Evolutionary conservation across 2,113 vertebrate genomes (phyloP).

Genomic region (Gavia stellata): DNA sequence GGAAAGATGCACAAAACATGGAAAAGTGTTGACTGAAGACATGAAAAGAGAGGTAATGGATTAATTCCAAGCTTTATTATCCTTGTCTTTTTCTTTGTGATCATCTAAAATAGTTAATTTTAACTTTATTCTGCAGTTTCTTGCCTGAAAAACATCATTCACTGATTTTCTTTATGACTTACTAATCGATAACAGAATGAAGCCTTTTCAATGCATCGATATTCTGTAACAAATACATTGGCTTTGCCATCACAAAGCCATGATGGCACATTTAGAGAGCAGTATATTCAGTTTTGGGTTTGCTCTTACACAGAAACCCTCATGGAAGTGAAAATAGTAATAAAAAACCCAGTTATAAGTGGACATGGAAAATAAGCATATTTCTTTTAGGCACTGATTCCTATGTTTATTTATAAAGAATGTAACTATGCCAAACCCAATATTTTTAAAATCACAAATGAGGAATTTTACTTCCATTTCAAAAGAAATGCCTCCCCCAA

Average conservation of each 20-base stretch:
- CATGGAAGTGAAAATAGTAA: constrained; percentile 19
- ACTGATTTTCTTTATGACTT: background rate
- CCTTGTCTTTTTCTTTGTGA: background rate
- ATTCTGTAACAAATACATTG: background rate
- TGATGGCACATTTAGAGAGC: background rate
- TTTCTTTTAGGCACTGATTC: constrained; percentile 36
- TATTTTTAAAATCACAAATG: constrained; percentile 67
- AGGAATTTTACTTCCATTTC: constrained; percentile 69
- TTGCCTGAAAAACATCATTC: background rate
- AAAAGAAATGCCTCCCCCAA: constrained; percentile 73
- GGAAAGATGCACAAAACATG: background rate
- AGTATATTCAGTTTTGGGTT: background rate
- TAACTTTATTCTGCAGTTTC: background rate
- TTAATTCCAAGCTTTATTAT: background rate
- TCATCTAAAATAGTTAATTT: background rate
- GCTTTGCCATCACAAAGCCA: background rate
- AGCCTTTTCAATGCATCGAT: background rate
- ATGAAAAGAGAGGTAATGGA: background rate
- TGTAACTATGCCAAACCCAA: constrained; percentile 62
- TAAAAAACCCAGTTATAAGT: constrained; percentile 10
- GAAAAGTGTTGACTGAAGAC: background rate
- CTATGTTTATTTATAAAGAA: constrained; percentile 59
- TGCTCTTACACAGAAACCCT: background rate
- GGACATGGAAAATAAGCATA: constrained; percentile 50
- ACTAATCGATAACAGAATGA: background rate